Conservation (phyloP, 2,113 vertebrate genomes). For the Hippocampus zosterae region DNA sequence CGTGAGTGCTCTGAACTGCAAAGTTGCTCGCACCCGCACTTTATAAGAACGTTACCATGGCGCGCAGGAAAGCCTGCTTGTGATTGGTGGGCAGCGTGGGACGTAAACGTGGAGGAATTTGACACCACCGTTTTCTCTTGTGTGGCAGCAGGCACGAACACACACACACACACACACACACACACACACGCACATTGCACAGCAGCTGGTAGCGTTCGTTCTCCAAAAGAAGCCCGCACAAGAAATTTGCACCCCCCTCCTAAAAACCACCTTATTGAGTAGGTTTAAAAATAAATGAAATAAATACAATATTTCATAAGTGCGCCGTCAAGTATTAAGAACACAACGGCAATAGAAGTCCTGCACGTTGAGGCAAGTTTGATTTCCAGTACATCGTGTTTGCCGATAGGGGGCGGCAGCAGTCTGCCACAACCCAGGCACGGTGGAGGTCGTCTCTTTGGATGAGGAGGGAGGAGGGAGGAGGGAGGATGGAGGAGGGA, state of each 20-base stretch:
- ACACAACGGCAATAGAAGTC: neutral
- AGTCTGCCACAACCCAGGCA: conserved; percentile 68
- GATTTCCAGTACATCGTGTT: conserved; percentile 11
- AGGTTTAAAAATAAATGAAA: neutral
- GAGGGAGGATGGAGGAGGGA: neutral
- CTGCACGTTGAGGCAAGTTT: neutral
- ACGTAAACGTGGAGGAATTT: conserved; percentile 60
- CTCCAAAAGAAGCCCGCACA: neutral
- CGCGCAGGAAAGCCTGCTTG: conserved; percentile 36
- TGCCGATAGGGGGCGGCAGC: conserved; percentile 80
- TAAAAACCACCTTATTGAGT: neutral
- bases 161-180: neutral
- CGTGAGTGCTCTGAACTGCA: conserved; percentile 63
- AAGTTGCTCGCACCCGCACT: conserved; percentile 29
- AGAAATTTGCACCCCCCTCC: neutral
- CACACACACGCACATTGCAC: conserved; percentile 21
- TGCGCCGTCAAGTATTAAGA: neutral
- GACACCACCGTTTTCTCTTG: conserved; percentile 41
- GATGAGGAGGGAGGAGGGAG: conserved; percentile 2
- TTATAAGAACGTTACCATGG: conserved; percentile 48
- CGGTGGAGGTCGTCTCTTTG: neutral
- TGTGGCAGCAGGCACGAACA: conserved; percentile 2
- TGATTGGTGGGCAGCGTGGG: conserved; percentile 50
- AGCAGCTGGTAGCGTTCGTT: neutral
- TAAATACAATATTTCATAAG: neutral